phyloP scores from a whole-genome alignment of 2,797 vertebrate genomes.

The Vireo griseus region DNA sequence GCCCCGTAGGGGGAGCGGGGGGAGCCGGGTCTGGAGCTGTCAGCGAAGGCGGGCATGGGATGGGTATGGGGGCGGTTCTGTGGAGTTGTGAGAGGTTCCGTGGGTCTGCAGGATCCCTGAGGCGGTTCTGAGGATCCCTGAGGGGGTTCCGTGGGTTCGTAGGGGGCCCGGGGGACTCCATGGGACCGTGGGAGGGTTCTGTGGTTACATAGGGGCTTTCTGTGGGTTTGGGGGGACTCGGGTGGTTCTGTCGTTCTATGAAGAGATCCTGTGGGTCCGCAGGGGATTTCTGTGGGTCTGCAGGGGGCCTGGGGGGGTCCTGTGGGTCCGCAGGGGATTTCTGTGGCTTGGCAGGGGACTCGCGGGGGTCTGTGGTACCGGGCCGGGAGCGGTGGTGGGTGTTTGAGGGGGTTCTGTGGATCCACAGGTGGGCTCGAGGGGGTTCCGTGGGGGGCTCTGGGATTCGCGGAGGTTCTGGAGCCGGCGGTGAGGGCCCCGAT shows the following conservation, averaged over 20 bases:
- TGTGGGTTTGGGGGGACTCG: too few relatives aligned
- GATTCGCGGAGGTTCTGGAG: neutral
- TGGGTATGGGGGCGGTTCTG: neutral
- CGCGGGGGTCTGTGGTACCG: neutral
- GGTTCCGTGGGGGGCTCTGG: neutral
- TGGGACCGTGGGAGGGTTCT: neutral
- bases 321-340: neutral
- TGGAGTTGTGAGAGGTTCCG: neutral
- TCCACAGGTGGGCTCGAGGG: neutral
- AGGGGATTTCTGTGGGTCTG: too few relatives aligned
- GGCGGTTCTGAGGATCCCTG: too few relatives aligned
- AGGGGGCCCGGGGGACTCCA: too few relatives aligned
- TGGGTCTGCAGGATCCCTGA: too few relatives aligned
- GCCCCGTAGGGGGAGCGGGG: rapidly evolving
- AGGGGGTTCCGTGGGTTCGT: too few relatives aligned
- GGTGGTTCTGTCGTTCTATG: too few relatives aligned
- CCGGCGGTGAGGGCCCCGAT: neutral
- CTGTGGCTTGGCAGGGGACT: too few relatives aligned
- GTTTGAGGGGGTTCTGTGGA: neutral
- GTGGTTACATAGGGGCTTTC: rapidly evolving
- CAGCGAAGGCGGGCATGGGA: neutral
- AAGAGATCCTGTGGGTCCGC: too few relatives aligned
- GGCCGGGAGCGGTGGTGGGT: too few relatives aligned
- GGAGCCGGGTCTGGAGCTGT: neutral
- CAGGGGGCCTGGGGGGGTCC: neutral